Conservation (phyloP, 2,797 vertebrate species). For the Oceanodroma leucorhoa region DNA sequence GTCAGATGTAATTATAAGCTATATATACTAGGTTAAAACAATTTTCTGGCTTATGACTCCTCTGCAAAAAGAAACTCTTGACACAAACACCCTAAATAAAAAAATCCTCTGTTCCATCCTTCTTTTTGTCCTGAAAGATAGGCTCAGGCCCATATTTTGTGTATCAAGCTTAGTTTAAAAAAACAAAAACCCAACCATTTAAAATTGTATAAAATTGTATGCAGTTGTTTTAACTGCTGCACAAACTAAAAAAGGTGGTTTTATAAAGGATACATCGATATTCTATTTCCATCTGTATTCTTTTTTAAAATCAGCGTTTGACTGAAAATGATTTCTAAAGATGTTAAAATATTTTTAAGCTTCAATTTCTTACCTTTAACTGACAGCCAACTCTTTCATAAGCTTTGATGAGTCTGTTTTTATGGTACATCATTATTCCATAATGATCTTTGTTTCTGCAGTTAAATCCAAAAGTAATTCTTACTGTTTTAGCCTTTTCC, state of each 20-base stretch:
- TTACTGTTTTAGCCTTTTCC: conserved; percentile 76
- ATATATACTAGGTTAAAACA: background rate
- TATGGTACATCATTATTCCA: conserved; percentile 98
- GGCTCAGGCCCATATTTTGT: accelerated
- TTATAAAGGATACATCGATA: background rate
- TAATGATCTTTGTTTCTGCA: conserved; percentile 94
- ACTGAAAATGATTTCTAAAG: background rate
- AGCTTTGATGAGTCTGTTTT: conserved; percentile 94
- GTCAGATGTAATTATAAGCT: background rate
- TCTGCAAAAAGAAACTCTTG: background rate
- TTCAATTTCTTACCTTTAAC: conserved; percentile 80
- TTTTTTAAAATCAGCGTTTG: background rate
- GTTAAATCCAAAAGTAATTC: conserved; percentile 94
- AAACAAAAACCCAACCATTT: background rate
- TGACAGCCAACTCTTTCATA: conserved; percentile 94
- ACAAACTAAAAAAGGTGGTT: background rate
- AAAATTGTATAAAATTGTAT: background rate
- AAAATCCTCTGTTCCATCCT: background rate
- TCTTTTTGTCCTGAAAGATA: background rate
- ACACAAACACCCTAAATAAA: background rate
- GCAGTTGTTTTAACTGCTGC: background rate
- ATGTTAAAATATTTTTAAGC: background rate
- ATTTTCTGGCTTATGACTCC: background rate
- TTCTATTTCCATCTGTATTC: background rate
- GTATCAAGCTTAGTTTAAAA: background rate